A percentile compares a stretch with the other conserved stretches of the same genome.
These are phyloP conservation scores for Gymnarchus niloticus DNA, from an alignment of 2,113 vertebrate genomes.

Conservation along the genomic window DNA sequence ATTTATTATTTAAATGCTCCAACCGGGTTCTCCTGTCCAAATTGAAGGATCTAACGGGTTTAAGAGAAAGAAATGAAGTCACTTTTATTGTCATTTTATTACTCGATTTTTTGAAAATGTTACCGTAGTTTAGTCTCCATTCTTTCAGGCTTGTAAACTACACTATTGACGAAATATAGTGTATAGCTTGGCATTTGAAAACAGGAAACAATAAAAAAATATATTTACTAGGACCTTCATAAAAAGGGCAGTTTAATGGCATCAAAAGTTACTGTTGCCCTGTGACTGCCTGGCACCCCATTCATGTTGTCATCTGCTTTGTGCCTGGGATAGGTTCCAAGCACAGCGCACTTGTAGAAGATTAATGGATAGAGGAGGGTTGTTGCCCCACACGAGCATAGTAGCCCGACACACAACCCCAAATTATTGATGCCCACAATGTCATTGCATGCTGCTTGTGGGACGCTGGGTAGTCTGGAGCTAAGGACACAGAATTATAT, in stretches of 20 bases:
- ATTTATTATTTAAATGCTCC: conserved; percentile 61
- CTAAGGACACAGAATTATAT: neutral
- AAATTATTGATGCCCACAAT: neutral
- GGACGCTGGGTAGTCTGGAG: neutral
- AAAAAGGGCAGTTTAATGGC: neutral
- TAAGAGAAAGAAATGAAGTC: conserved; percentile 22
- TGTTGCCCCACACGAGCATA: neutral
- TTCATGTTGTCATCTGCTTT: too few relatives aligned
- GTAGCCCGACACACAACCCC: neutral
- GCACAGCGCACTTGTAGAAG: neutral
- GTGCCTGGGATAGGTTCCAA: neutral
- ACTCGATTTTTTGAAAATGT: neutral
- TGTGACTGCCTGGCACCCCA: neutral
- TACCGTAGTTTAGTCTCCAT: neutral
- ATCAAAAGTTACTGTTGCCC: neutral
- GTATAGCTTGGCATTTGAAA: neutral
- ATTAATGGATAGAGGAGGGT: too few relatives aligned
- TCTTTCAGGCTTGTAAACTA: neutral
- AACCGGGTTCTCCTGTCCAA: conserved; percentile 29
- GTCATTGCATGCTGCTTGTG: too few relatives aligned
- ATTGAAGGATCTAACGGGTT: conserved; percentile 36
- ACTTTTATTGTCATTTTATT: neutral
- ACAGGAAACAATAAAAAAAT: neutral
- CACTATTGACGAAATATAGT: too few relatives aligned
- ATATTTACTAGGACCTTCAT: neutral